A percentile compares a stretch with the other conserved stretches of the same genome.
phyloP scores from a whole-genome alignment of 2,113 vertebrate species.

The Archocentrus centrarchus region DNA sequence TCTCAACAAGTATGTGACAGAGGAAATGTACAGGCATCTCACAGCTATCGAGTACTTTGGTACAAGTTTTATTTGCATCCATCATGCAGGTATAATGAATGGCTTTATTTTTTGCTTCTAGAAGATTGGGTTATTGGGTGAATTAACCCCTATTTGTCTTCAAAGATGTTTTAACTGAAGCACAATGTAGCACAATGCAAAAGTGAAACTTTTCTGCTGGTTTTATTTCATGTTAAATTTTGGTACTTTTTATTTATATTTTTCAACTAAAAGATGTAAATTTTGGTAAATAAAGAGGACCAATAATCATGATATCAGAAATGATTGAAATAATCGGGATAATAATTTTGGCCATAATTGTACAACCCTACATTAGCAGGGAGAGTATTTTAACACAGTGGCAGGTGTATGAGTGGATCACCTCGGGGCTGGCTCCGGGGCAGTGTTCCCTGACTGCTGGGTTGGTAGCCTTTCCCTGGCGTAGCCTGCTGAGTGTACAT shows the following conservation, averaged over 20 bases:
- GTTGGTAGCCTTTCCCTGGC: slow-evolving; percentile 87
- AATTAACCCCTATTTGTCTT: background rate
- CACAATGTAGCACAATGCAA: too few species aligned
- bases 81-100: background rate
- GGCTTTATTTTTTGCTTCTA: background rate
- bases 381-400: background rate
- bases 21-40: background rate
- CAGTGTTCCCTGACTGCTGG: slow-evolving; percentile 84
- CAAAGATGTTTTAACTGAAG: background rate
- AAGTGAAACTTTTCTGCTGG: background rate
- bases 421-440: slow-evolving; percentile 84
- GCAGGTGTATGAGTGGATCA: slow-evolving; percentile 23
- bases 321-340: background rate
- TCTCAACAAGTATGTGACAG: accelerated
- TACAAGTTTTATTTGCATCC: background rate
- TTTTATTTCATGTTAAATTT: background rate
- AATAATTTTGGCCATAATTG: background rate
- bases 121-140: background rate
- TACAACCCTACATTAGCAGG: background rate
- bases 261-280: background rate
- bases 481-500: slow-evolving; percentile 92
- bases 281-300: background rate
- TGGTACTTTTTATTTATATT: background rate
- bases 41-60: background rate
- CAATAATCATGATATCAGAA: background rate